Conservation (phyloP, 2,113 vertebrate species). For the Anser brachyrhynchus region DNA sequence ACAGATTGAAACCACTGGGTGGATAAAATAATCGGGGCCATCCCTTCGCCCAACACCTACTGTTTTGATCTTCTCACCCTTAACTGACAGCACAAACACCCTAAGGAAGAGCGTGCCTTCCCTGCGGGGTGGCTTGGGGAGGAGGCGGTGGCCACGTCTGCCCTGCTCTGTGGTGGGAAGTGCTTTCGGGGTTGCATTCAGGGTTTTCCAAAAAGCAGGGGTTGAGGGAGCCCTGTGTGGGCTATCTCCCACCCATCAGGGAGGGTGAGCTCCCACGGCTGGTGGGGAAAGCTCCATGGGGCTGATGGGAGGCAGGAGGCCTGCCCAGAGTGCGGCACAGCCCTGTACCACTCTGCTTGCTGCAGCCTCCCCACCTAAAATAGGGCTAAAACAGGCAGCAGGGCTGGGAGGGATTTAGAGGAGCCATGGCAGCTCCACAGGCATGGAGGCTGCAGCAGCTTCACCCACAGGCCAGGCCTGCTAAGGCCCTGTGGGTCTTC, state of each 20-base stretch:
- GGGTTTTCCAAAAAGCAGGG: fast-evolving
- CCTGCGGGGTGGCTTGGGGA: neutral
- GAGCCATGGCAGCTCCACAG: neutral
- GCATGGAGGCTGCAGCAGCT: neutral
- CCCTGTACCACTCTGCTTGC: no score
- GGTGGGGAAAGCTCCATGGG: neutral
- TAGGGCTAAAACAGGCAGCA: neutral
- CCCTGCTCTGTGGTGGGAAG: neutral
- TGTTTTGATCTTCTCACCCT: neutral
- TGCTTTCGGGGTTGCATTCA: neutral
- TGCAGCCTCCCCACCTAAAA: fast-evolving
- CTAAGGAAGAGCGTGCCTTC: neutral
- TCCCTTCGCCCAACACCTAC: neutral
- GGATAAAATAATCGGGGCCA: neutral
- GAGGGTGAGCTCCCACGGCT: neutral
- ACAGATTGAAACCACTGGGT: neutral
- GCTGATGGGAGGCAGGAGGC: fast-evolving
- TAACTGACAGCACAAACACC: neutral
- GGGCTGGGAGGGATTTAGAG: neutral
- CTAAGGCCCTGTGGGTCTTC: neutral
- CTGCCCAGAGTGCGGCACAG: neutral
- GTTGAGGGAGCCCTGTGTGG: fast-evolving
- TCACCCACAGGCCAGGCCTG: neutral
- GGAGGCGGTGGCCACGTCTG: fast-evolving
- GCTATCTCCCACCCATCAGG: no score